These are phyloP conservation scores for Neolamprologus falcicula DNA, from an alignment of 2,113 vertebrate genomes.

Conservation along the genomic window DNA sequence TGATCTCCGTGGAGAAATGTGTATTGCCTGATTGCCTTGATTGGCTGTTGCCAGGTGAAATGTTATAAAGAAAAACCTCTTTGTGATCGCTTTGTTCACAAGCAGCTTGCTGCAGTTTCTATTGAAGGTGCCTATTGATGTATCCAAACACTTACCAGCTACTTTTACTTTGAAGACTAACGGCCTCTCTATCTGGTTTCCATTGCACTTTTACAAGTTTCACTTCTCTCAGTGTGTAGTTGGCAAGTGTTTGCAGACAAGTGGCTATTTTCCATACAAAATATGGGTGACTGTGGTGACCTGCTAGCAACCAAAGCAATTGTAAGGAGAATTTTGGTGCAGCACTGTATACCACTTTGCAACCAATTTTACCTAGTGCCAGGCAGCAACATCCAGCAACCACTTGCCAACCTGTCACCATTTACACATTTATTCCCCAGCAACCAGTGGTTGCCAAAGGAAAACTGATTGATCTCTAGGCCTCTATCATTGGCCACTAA, in stretches of 20 bases:
- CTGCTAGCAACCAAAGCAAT: neutral
- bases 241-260: neutral
- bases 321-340: neutral
- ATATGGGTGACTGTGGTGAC: neutral
- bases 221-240: neutral
- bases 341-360: neutral
- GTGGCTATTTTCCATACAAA: neutral
- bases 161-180: neutral
- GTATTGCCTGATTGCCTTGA: neutral
- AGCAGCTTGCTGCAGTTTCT: neutral
- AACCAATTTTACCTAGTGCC: neutral
- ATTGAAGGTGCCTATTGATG: neutral
- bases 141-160: neutral
- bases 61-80: neutral
- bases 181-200: neutral
- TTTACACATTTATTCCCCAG: neutral
- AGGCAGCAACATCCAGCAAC: neutral
- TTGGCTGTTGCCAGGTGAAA: neutral
- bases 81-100: neutral
- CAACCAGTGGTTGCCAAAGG: neutral
- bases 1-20: neutral
- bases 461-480: neutral
- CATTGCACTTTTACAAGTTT: neutral
- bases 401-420: neutral
- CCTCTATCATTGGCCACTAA: neutral